Base-by-base conservation (phyloP, 2,113 vertebrate species). In the Apeltes quadracus region DNA sequence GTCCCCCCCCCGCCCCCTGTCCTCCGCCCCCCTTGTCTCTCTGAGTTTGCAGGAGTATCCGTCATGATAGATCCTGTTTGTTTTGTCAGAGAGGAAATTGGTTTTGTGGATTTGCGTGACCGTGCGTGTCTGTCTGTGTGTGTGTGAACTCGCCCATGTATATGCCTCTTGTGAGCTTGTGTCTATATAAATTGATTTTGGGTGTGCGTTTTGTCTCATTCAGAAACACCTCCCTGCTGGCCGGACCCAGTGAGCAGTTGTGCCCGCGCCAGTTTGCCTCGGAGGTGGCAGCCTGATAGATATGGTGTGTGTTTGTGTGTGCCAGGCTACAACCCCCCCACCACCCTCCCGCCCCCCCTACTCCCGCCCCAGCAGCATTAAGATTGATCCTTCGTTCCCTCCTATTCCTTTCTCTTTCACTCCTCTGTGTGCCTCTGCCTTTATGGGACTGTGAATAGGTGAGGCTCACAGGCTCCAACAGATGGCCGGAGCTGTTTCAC, bases 361-460 rank as follows among this genome's bases (percentile, higher is more conserved):
- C 1, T 84, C 83, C 81, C 75, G 80, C 88, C 87, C 82, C 84
- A 76, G 79, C 69, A 80, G 84, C 82, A 80, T 82, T 70, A 91
- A 92, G 90, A 92, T 90, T 91, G 91, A 92, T 91, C 91, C 88
- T 78, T 84, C 54, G 75, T 89, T 88, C 82, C 88, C 92, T 88
- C 91, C 89, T 90, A 88, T 91, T 93, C 82, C 83, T 92, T 91
- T 92, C 86, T 92, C 81, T 82, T 71, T 71, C 64, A 48, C 65
- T 84, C 70, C 75, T 89, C 84, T 83, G 69, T 87, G 86, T 85
- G 87, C 87, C 88, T 86, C 88, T 84, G 85, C 88, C 78, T 94
- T 88, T 90, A 90, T 92, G 83, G 90, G 75, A 65, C 78, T 88
- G 82, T 93, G 92, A 93, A 92, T 92, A 91, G 88, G 89, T 91